Conservation (phyloP, 1,140 invertebrate genomes). For the Thaumatotibia leucotreta region DNA sequence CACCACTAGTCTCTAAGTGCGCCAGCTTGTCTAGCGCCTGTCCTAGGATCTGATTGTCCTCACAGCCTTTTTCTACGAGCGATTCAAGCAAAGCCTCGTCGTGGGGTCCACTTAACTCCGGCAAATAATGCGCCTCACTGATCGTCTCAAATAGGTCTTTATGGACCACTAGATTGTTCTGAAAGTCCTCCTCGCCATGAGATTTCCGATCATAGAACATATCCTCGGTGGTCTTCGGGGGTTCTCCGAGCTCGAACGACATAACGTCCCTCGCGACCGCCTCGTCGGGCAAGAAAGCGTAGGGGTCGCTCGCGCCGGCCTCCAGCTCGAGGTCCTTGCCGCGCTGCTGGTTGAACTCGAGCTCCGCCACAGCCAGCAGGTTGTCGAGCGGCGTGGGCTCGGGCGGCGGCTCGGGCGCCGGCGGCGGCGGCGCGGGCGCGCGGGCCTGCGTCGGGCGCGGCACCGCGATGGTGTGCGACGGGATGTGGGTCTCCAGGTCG, state of each 20-base stretch:
- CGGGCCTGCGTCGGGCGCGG: slow-evolving; percentile 59
- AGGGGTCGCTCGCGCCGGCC: slow-evolving; percentile 53
- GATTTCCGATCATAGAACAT: slow-evolving; percentile 62
- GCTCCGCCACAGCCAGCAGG: slow-evolving; percentile 78
- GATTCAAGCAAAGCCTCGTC: slow-evolving; percentile 78
- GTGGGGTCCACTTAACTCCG: slow-evolving; percentile 75
- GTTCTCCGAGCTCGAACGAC: slow-evolving; percentile 64
- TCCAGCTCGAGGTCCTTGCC: slow-evolving; percentile 71
- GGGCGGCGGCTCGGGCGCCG: slow-evolving; percentile 26
- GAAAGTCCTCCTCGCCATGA: slow-evolving; percentile 44
- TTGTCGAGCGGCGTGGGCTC: slow-evolving; percentile 74
- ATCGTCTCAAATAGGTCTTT: slow-evolving; percentile 75
- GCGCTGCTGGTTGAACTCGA: slow-evolving; percentile 75
- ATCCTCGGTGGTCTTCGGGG: slow-evolving; percentile 44
- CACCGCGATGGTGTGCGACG: slow-evolving; percentile 77
- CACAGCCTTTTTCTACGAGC: slow-evolving; percentile 78
- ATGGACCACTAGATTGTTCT: slow-evolving; percentile 52
- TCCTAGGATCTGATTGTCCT: slow-evolving; percentile 76
- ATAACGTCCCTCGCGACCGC: slow-evolving; percentile 64
- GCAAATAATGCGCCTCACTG: slow-evolving; percentile 68
- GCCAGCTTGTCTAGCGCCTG: slow-evolving; percentile 68
- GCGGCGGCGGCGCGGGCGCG: slow-evolving; percentile 49
- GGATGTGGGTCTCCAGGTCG: slow-evolving; percentile 78
- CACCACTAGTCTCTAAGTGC: slow-evolving; percentile 57
- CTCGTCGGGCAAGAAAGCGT: slow-evolving; percentile 59